Evolutionary conservation across 2,888 invertebrate species (phyloP), one percentile per base, ranked within the genome.

Genomic region (Aquatica leii): DNA sequence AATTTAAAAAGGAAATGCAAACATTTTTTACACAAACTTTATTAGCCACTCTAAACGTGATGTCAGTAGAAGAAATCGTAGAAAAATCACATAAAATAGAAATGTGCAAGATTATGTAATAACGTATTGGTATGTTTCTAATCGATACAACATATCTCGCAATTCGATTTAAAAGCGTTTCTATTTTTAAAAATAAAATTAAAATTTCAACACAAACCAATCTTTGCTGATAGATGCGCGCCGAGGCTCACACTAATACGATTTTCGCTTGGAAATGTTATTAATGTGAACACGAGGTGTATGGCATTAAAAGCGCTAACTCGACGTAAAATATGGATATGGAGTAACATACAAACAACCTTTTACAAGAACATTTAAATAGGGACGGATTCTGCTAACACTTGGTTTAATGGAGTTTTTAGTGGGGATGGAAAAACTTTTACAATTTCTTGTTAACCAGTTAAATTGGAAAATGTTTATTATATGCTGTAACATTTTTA

Each of bases 351-450:
- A 41, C 41, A 41, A 41, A 41, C 41, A 41, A 41, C 14, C 41
- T 14, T 9, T 46, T 46, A 18, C 18, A 46, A 53, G 51, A 15
- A 37, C 48, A 54, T 61, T 50, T 54, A 31, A 24, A 58, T 51
- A 41, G 48, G 53, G 40, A 55, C 24, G 58, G 50, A 53, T 43
- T 56, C 53, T 6, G 54, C 52, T 53, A 62, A 63, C 58, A 54
- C 54, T 58, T 53, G 20, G 63, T 63, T 63, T 54, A 63, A 58
- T 50, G 63, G 14, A 53, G 59, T 63, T 55, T 60, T 51, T 31
- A 41, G 58, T 43, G 53, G 46, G 11, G 63, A 63, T 63, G 55
- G 63, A 58, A 54, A 63, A 63, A 63, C 54, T 63, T 63, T 59
- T 54, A 35, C 58, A 63, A 41, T 63, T 63, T 59, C 53, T 54